Percentiles rank a stretch among this genome's conserved stretches.
These are phyloP conservation scores for Drosophila anceps DNA, from an alignment of 2,888 invertebrate genomes.

Conservation along the genomic window DNA sequence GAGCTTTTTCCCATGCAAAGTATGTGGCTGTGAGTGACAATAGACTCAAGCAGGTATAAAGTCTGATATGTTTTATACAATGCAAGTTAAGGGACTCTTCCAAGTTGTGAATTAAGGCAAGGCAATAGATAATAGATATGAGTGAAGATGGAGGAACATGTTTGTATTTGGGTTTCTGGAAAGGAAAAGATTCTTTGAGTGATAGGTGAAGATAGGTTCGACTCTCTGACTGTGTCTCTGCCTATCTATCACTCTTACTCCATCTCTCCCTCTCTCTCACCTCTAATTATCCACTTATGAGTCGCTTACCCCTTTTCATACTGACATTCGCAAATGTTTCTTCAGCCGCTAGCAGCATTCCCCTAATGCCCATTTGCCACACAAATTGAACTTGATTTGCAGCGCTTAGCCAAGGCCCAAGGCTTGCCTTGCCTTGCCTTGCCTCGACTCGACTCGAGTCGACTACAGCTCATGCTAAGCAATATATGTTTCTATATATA, in stretches of 20 bases:
- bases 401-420: not conserved
- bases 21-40: not conserved
- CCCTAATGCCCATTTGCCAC: not conserved
- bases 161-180: too few species aligned
- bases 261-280: not conserved
- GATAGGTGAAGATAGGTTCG: too few species aligned
- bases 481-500: not conserved
- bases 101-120: not conserved
- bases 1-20: too few species aligned
- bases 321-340: slow-evolving; percentile 6
- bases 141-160: too few species aligned
- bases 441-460: not conserved
- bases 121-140: too few species aligned
- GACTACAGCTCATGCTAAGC: not conserved
- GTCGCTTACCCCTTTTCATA: not conserved
- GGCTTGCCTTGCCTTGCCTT: not conserved
- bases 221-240: too few species aligned
- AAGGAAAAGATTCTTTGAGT: too few species aligned
- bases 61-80: not conserved
- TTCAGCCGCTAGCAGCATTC: not conserved
- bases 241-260: too few species aligned
- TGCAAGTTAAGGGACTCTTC: not conserved
- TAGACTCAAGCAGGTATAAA: too few species aligned
- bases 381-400: slow-evolving; percentile 8
- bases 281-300: slow-evolving; percentile 6